Evolutionary conservation across 2,797 vertebrate genomes (phyloP).

Genomic region (Neosilurus hyrtlii): DNA sequence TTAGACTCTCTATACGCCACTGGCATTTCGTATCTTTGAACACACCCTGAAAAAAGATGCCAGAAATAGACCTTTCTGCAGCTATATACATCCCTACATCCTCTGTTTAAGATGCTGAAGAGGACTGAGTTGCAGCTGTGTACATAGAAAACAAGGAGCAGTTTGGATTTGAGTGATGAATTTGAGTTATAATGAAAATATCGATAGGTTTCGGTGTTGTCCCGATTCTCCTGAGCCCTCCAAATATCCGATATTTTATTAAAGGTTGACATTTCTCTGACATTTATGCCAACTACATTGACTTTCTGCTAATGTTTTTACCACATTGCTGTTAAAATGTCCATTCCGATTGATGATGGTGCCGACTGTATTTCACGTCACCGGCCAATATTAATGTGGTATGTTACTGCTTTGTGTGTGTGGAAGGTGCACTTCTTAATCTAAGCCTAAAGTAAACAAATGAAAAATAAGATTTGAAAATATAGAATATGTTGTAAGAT

Average conservation of each 20-base stretch:
- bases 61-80: constrained; percentile 5
- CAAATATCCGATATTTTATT: background rate
- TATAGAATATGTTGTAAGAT: no score
- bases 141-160: background rate
- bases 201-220: background rate
- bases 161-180: background rate
- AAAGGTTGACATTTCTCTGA: background rate
- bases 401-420: background rate
- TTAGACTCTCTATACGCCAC: background rate
- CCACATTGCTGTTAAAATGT: background rate
- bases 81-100: background rate
- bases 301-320: background rate
- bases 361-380: no score
- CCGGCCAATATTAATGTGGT: background rate
- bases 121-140: background rate
- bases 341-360: background rate
- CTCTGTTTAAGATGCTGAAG: background rate
- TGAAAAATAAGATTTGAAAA: background rate
- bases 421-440: background rate
- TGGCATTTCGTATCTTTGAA: constrained; percentile 9
- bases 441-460: background rate
- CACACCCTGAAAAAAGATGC: constrained; percentile 13
- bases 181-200: background rate
- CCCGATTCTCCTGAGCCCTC: background rate
- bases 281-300: background rate